These are phyloP conservation scores for Lucinisca nassula DNA, from an alignment of 2,888 invertebrate species.

Conservation along the genomic window DNA sequence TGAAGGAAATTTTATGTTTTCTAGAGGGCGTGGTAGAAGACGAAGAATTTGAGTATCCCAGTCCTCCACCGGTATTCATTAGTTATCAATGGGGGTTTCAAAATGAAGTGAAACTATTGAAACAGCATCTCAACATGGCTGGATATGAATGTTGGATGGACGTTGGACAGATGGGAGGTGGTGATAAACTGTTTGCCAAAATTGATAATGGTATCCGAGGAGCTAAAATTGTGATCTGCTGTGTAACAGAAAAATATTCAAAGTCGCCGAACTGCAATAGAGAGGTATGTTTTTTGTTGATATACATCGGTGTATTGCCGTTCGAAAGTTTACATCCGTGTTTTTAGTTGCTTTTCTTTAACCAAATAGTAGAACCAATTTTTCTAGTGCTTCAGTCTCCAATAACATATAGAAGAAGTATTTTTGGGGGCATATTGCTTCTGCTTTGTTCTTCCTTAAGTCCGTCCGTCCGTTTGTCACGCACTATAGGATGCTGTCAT, in stretches of 20 bases:
- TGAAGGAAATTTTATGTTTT: no score
- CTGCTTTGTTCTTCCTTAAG: no score
- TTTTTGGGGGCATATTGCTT: no score
- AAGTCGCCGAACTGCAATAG: constrained; percentile 87
- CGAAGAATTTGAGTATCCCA: constrained; percentile 72
- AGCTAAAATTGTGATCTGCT: constrained; percentile 79
- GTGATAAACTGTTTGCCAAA: constrained; percentile 86
- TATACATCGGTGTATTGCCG: no score
- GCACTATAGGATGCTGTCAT: no score
- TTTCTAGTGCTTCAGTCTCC: no score
- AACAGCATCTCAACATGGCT: constrained; percentile 85
- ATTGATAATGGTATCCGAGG: constrained; percentile 85
- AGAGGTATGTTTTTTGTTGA: constrained; percentile 78
- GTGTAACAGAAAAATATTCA: constrained; percentile 83
- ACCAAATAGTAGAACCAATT: no score
- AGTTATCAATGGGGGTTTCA: constrained; percentile 86
- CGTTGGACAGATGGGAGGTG: constrained; percentile 87
- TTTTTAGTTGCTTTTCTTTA: no score
- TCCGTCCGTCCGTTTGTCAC: no score
- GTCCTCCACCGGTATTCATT: constrained; percentile 73
- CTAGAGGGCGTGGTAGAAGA: constrained; percentile 74
- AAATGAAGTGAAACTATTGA: constrained; percentile 83
- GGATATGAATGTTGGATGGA: constrained; percentile 87
- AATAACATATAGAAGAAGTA: no score
- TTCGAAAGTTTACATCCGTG: no score